Percentiles rank a stretch among this genome's conserved stretches.
Conservation (phyloP, 2,113 vertebrate species). For the Proteles cristata region DNA sequence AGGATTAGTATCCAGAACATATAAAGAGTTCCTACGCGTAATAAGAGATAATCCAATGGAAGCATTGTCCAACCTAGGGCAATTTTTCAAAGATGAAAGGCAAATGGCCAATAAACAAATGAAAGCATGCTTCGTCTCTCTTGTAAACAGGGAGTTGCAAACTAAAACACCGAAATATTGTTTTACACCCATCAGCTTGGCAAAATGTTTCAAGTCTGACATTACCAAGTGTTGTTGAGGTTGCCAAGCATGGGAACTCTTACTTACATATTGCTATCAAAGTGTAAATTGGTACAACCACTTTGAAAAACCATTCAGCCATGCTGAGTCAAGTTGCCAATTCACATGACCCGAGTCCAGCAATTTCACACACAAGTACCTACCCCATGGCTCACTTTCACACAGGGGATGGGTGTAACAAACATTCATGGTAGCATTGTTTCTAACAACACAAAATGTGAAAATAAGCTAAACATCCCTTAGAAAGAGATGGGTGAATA, state of each 20-base stretch:
- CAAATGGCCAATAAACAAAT: conserved; percentile 57
- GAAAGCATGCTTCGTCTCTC: conserved; percentile 26
- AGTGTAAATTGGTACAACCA: conserved; percentile 31
- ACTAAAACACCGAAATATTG: conserved; percentile 59
- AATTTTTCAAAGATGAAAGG: conserved; percentile 36
- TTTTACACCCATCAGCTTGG: conserved; percentile 48
- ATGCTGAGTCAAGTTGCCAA: not conserved
- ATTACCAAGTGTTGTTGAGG: conserved; percentile 26
- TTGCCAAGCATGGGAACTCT: not conserved
- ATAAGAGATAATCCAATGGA: conserved; percentile 45
- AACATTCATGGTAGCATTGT: not conserved
- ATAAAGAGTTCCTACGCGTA: conserved; percentile 70
- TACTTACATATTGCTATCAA: not conserved
- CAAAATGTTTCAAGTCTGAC: conserved; percentile 44
- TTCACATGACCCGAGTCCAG: not conserved
- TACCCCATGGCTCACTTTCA: not conserved
- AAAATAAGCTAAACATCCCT: not conserved
- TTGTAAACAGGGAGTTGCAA: conserved; percentile 62
- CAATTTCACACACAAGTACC: not conserved
- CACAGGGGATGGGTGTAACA: not conserved
- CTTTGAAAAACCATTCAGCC: conserved; percentile 30
- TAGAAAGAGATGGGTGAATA: not conserved
- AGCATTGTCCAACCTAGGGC: not conserved
- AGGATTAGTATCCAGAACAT: conserved; percentile 66
- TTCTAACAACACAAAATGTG: not conserved